These are phyloP conservation scores for Podarcis cretensis DNA, from an alignment of 2,113 vertebrate species.

Conservation along the genomic window DNA sequence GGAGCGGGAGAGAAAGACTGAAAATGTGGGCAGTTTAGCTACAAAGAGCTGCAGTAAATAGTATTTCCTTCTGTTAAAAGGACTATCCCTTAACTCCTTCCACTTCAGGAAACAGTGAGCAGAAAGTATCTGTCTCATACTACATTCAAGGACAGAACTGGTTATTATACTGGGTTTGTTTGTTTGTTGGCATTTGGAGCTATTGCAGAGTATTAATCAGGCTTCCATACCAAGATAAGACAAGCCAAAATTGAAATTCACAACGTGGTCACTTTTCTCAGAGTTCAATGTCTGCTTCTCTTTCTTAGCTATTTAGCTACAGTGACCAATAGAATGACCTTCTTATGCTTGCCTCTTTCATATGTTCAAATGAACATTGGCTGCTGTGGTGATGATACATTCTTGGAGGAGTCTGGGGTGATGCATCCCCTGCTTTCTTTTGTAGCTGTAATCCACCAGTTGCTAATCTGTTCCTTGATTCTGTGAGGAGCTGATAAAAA, in stretches of 20 bases:
- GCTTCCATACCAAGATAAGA: not conserved
- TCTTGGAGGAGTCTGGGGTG: slow-evolving; percentile 7
- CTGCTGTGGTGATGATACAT: not conserved
- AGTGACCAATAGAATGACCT: not conserved
- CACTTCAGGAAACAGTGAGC: not conserved
- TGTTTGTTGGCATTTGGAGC: not conserved
- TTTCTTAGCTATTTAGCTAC: not conserved
- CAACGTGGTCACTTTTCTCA: not conserved
- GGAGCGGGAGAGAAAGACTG: not conserved
- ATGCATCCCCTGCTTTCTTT: not conserved
- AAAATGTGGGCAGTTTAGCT: not conserved
- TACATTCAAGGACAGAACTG: not conserved
- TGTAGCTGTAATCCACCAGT: slow-evolving; percentile 4
- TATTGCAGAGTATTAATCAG: not conserved
- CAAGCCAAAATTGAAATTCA: not conserved
- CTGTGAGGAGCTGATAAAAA: slow-evolving; percentile 33
- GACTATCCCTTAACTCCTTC: not conserved
- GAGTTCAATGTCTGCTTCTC: not conserved
- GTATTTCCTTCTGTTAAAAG: not conserved
- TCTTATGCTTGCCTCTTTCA: not conserved
- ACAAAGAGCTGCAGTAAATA: not conserved
- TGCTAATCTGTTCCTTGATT: slow-evolving; percentile 26
- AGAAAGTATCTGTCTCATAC: not conserved
- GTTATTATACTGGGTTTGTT: not conserved
- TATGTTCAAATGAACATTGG: not conserved